A percentile compares a stretch with the other conserved stretches of the same genome.
Evolutionary conservation across 2,888 invertebrate genomes (phyloP).

Genomic region (Apotomis turbidana): DNA sequence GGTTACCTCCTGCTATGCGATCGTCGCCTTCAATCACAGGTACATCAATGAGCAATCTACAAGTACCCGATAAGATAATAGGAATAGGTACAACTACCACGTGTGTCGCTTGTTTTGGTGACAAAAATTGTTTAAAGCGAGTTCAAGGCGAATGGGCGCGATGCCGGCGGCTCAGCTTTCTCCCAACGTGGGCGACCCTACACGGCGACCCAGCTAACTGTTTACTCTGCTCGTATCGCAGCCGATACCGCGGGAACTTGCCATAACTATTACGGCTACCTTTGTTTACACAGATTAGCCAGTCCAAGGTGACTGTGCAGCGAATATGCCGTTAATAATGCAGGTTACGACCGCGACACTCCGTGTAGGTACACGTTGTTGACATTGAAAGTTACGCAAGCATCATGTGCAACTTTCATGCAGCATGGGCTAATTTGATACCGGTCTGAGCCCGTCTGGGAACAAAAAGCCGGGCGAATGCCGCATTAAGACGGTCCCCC

Average conservation of each 20-base stretch:
- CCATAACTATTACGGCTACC: conserved; percentile 14
- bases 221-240: conserved; percentile 32
- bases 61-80: conserved; percentile 23
- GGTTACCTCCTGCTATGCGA: not conserved
- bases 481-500: conserved; percentile 81
- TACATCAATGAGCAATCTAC: conserved; percentile 3
- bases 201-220: conserved; percentile 34
- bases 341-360: conserved; percentile 18
- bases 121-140: conserved; percentile 7
- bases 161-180: conserved; percentile 28
- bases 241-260: conserved; percentile 24
- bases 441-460: conserved; percentile 53
- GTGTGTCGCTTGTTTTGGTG: conserved; percentile 27
- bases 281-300: conserved; percentile 38
- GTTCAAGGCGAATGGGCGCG: conserved; percentile 36
- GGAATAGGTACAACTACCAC: conserved; percentile 21
- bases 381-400: conserved; percentile 83
- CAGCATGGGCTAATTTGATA: conserved; percentile 51
- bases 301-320: conserved; percentile 29
- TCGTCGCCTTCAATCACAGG: conserved; percentile 12
- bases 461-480: conserved; percentile 77
- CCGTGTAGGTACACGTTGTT: conserved; percentile 55
- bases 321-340: conserved; percentile 21
- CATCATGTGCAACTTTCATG: conserved; percentile 57
- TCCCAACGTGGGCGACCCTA: conserved; percentile 38